Evolutionary conservation across 2,797 vertebrate species (phyloP).

Genomic region (Podargus strigoides): DNA sequence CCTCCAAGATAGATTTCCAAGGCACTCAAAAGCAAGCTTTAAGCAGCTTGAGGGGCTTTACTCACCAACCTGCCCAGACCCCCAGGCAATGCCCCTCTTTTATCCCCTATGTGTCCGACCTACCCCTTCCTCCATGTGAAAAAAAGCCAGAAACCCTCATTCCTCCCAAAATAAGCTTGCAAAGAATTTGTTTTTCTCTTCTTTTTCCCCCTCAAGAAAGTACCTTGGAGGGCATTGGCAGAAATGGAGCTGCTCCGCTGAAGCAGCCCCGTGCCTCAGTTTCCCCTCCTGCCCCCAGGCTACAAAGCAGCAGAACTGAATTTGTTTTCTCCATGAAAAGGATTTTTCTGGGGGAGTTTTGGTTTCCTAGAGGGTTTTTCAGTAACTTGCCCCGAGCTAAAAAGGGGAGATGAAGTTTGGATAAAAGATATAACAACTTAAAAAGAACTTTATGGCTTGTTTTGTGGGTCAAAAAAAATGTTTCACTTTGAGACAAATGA

Average conservation of each 20-base stretch:
- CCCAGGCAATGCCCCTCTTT: background rate
- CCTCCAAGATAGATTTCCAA: background rate
- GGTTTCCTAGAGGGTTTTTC: background rate
- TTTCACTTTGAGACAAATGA: background rate
- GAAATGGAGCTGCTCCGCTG: background rate
- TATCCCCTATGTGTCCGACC: background rate
- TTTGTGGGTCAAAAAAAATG: background rate
- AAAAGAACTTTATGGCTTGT: background rate
- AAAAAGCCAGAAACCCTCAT: background rate
- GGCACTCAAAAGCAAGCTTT: background rate
- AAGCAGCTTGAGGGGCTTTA: background rate
- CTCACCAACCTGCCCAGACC: accelerated
- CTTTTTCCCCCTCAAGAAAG: background rate
- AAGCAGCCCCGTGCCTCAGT: background rate
- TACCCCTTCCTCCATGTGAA: background rate
- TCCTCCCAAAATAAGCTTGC: background rate
- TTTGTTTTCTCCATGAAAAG: background rate
- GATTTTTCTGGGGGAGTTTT: background rate
- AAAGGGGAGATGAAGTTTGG: background rate
- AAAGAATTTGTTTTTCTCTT: background rate
- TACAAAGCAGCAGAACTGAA: background rate
- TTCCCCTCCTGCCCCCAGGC: background rate
- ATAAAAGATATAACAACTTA: accelerated
- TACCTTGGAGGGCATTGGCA: background rate
- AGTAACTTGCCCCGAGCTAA: background rate